Evolutionary conservation across 2,888 invertebrate genomes (phyloP).

Genomic region (Rhogogaster chlorosoma): DNA sequence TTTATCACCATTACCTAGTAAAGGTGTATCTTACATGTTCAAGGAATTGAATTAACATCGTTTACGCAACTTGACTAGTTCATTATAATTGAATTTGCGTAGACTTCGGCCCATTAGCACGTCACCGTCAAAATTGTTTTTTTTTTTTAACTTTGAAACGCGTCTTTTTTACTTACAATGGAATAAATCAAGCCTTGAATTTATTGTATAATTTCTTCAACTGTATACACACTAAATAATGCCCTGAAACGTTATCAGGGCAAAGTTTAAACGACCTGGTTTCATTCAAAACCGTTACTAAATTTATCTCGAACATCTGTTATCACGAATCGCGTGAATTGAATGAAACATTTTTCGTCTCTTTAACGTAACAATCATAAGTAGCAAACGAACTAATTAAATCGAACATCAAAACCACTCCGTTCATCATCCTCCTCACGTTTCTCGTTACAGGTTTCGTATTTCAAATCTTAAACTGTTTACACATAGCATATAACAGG

Average conservation of each 20-base stretch:
- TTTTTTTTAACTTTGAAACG: background rate
- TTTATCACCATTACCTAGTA: background rate
- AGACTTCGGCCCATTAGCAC: background rate
- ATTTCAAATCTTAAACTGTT: background rate
- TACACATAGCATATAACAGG: background rate
- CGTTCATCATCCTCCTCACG: background rate
- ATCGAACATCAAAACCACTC: background rate
- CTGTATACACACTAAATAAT: background rate
- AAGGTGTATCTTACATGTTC: background rate
- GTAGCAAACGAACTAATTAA: background rate
- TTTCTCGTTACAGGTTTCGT: background rate
- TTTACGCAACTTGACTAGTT: background rate
- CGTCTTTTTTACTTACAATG: background rate
- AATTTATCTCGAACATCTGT: background rate
- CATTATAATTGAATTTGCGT: constrained; percentile 15
- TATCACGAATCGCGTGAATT: background rate
- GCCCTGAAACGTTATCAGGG: background rate
- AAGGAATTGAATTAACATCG: background rate
- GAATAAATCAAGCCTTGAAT: background rate
- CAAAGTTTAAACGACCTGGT: background rate
- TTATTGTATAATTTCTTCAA: background rate
- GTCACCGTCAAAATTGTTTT: background rate
- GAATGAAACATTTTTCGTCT: background rate
- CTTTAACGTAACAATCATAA: background rate
- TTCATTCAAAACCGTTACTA: background rate